Evolutionary conservation across 2,797 vertebrate genomes (phyloP).

Genomic region (Muscicapa striata): DNA sequence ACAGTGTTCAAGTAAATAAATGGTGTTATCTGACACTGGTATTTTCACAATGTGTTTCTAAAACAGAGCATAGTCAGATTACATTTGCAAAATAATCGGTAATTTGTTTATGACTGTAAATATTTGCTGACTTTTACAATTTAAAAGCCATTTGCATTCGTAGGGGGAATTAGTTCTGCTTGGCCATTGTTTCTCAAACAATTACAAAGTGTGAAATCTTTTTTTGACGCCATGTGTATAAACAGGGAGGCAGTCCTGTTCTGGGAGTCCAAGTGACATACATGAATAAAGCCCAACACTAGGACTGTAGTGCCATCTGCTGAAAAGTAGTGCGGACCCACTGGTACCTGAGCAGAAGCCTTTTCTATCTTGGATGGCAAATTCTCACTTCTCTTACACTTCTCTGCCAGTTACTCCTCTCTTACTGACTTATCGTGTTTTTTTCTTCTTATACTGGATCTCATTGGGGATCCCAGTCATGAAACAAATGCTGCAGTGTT

Average conservation of each 20-base stretch:
- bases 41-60: not conserved
- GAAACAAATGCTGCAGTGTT: not conserved
- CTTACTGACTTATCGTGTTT: not conserved
- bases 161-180: not conserved
- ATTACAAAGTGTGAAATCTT: not conserved
- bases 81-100: not conserved
- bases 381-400: not conserved
- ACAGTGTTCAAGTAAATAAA: not conserved
- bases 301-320: constrained; percentile 73
- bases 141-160: not conserved
- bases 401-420: not conserved
- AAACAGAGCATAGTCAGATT: not conserved
- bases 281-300: not conserved
- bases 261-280: not conserved
- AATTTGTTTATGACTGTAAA: not conserved
- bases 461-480: not conserved
- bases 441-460: not conserved
- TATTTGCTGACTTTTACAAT: not conserved
- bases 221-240: not conserved
- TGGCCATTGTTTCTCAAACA: not conserved
- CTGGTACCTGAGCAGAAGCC: not conserved
- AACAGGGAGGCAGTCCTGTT: not conserved
- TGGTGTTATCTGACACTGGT: not conserved
- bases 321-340: constrained; percentile 56
- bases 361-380: not conserved